Conservation (phyloP, 2,113 vertebrate species). For the Odontophorus gujanensis region DNA sequence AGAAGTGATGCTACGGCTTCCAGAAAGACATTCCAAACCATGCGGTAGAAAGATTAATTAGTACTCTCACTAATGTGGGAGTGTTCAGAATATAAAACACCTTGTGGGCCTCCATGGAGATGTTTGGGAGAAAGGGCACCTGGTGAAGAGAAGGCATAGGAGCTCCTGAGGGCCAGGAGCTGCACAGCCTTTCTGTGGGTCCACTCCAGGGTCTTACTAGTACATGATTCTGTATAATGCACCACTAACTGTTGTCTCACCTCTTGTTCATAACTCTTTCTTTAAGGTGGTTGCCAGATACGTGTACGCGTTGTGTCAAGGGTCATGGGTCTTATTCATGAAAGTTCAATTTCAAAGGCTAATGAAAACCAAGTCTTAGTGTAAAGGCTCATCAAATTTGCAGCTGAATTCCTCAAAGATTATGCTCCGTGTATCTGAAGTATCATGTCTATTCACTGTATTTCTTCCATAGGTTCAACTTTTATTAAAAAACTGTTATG, state of each 20-base stretch:
- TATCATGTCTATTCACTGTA: not conserved
- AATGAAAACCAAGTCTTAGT: conserved; percentile 16
- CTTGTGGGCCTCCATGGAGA: not conserved
- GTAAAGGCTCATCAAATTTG: conserved; percentile 5
- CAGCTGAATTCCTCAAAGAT: conserved; percentile 8
- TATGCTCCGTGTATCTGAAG: conserved; percentile 3
- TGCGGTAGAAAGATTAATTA: not conserved
- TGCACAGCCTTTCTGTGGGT: not conserved
- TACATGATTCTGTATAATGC: not conserved
- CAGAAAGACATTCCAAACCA: not conserved
- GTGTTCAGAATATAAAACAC: not conserved
- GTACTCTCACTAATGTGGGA: not conserved
- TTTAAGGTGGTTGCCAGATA: conserved; percentile 33
- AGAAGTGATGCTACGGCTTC: not conserved
- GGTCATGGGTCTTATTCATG: not conserved
- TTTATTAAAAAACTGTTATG: not conserved
- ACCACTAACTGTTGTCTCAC: not conserved
- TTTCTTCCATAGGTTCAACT: conserved; percentile 44
- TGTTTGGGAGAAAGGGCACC: not conserved
- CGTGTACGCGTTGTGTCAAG: not conserved
- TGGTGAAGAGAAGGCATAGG: not conserved
- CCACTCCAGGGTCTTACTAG: not conserved
- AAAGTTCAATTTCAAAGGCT: conserved; percentile 22
- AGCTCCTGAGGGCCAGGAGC: not conserved
- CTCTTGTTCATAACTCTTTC: conserved; percentile 28